Evolutionary conservation across 1,140 invertebrate genomes (phyloP), one percentile per base, ranked within the genome.

Genomic region (Drosophila subpulchrella): DNA sequence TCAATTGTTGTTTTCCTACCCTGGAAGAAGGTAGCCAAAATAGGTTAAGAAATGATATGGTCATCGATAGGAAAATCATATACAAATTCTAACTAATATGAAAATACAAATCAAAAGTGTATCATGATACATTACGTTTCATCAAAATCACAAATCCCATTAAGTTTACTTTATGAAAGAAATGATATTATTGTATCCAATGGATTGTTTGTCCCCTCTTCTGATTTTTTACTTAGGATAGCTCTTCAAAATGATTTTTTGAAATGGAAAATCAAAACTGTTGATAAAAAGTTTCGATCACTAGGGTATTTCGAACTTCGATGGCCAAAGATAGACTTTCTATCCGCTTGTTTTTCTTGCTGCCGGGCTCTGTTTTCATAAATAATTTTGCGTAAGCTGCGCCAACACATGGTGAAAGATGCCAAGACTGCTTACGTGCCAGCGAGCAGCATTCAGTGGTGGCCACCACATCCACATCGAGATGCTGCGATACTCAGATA

Each of bases 321-420:
- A 48, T 59, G 46, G 27, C 30, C 27, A 12, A 27, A 32, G 6
- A 12, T 24, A 10, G 56, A 15, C 32, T 53, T 53, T 53, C 20
- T 6, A 42, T 2, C 12, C n/a, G 5, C 10, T 59, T 63, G 41
- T 47, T 74, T 42, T 56, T 41, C 46, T 58, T 47, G 55, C 48
- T 47, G 78, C 54, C 41, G 81, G 54, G 38, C 62, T 70, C 75
- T 88, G 83, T 89, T 80, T 88, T 88, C 73, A 88, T 88, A 83
- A 88, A 88, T 88, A 90, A 89, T 89, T 88, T 89, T 88, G 84
- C 84, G 84, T 88, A 88, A 89, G 84, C 79, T 61, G 65, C 68
- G 58, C 74, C 74, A 83, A 59, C 80, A 84, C 81, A 84, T 79
- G 81, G 77, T 75, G 42, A 72, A 75, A 85, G 82, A 82, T 78